phyloP scores from a whole-genome alignment of 2,797 vertebrate species.

The Chrosomus eos region DNA sequence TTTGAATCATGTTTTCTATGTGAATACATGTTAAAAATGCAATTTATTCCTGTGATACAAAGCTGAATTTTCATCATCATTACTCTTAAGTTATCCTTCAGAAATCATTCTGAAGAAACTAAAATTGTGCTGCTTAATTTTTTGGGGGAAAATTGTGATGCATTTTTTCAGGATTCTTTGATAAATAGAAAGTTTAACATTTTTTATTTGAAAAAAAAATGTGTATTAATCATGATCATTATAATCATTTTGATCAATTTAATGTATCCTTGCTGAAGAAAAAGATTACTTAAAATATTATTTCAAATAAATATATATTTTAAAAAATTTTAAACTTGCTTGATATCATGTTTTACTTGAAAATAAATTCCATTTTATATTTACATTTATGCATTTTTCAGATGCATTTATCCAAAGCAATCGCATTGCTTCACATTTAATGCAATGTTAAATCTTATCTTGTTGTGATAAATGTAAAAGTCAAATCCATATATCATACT shows the following conservation, averaged over 20 bases:
- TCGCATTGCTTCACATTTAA: neutral
- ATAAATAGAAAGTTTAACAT: neutral
- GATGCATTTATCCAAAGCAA: neutral
- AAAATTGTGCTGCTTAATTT: neutral
- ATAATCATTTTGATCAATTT: neutral
- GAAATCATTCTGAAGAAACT: neutral
- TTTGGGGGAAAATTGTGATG: neutral
- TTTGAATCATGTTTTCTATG: neutral
- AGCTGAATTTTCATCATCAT: neutral
- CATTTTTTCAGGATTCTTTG: neutral
- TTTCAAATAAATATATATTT: too few species aligned
- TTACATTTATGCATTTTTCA: neutral
- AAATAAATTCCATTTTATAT: neutral
- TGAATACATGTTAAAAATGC: neutral
- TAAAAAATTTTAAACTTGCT: neutral
- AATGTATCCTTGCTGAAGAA: neutral
- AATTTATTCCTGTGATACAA: neutral
- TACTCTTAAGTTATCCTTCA: too few species aligned
- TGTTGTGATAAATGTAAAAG: neutral
- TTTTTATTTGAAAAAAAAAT: neutral
- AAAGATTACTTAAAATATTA: neutral
- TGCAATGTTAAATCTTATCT: neutral
- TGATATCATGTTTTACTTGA: neutral
- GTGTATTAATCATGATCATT: neutral
- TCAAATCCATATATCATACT: neutral